Base-by-base conservation (phyloP, 2,888 invertebrate species). In the Ypsolopha sequella region DNA sequence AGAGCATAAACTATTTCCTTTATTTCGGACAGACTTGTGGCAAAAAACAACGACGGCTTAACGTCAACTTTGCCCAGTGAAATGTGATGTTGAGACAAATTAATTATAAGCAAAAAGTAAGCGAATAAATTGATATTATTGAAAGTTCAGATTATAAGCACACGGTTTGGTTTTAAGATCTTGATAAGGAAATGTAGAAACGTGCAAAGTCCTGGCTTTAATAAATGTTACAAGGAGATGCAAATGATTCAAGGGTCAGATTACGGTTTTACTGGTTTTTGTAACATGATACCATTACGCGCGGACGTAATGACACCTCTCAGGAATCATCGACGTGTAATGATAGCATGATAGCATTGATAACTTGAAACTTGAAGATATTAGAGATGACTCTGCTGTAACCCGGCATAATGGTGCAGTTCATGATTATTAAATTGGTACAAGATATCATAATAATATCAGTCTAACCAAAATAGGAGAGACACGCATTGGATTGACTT, bases 251-350 rank as follows among this genome's bases (percentile, higher is more conserved):
- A 47, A 47, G 47, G 47, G 47, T 47, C 47, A 47, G 6, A 36
- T 47, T 47, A 13, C 47, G 38, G 47, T 47, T 36, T 11, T 47
- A 47, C 47, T 14, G 47, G 47, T 47, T 47, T 10, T 9, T 47
- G 36, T 47, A 36, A 47, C 13, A 14, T 14, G 36, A 47, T 36
- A 36, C 14, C 47, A 36, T 47, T 47, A 34, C n/a, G 45, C 34
- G 10, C 9, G 10, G n/a, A 9, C 45, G 45, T 45, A 45, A 43
- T 39, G 10, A 39, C 11, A 39, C 39, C 46, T 34, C n/a, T 10
- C 35, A 33, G 9, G 11, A 11, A 34, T 34, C 34, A 46, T n/a
- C 45, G 43, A n/a, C 46, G 34, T 10, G 6, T 35, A 46, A 46
- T 46, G 36, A 9, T 11, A 48, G 38, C 39, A 48, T 35, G 7